A percentile compares a stretch with the other conserved stretches of the same genome.
These are phyloP conservation scores for Hydractinia echinata DNA, from an alignment of 30 jellyfish, hydroid and myxozoan genomes.

Conservation along the genomic window DNA sequence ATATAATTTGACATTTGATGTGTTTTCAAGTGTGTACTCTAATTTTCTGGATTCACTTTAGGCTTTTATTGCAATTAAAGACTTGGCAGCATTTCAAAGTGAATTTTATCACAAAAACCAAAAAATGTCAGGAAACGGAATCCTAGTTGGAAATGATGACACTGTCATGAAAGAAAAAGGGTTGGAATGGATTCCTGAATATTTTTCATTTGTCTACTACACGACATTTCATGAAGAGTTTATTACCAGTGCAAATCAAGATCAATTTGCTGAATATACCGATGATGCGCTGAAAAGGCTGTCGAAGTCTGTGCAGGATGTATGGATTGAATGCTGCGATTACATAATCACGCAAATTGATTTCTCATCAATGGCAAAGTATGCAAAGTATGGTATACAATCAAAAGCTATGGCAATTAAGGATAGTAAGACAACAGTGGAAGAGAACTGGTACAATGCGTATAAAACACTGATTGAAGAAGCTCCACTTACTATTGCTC, in stretches of 20 bases:
- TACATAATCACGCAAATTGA: neutral
- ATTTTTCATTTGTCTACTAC: neutral
- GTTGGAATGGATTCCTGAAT: neutral
- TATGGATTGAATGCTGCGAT: neutral
- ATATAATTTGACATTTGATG: no score
- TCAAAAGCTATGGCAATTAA: neutral
- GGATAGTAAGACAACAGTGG: neutral
- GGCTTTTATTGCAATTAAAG: neutral
- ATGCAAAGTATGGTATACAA: neutral
- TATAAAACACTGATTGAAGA: neutral
- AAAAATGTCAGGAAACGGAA: neutral
- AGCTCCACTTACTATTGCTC: neutral
- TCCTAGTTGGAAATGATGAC: neutral
- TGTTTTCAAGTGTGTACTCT: no score
- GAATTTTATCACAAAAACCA: constrained; percentile 1
- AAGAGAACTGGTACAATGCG: neutral
- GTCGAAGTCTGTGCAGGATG: neutral
- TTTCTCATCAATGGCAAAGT: neutral
- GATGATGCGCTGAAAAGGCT: neutral
- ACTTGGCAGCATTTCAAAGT: neutral
- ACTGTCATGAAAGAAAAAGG: neutral
- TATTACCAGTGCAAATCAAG: neutral
- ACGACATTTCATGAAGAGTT: neutral
- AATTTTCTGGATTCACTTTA: neutral
- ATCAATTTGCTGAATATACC: neutral